A percentile compares a stretch with the other conserved stretches of the same genome.
Conservation (phyloP, 2,888 invertebrate species). For the Stramonita haemastoma region DNA sequence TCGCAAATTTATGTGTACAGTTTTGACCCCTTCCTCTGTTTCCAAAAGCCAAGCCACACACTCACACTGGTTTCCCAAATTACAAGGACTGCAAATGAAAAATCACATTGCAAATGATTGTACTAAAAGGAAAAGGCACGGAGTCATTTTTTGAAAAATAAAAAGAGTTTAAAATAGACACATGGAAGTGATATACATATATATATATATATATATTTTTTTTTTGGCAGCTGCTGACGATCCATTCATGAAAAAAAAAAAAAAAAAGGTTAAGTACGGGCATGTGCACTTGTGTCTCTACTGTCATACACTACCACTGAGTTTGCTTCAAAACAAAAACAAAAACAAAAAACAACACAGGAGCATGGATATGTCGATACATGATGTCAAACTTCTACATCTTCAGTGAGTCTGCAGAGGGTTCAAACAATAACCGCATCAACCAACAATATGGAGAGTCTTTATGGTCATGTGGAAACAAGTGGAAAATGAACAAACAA, state of each 20-base stretch:
- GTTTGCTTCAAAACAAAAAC: too few species aligned
- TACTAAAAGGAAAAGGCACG: background rate
- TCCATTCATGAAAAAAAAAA: background rate
- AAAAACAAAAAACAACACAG: too few species aligned
- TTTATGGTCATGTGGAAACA: background rate
- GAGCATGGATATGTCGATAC: background rate
- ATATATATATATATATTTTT: too few species aligned
- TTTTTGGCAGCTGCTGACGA: conserved; percentile 4
- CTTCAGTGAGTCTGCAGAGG: background rate
- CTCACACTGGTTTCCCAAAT: background rate
- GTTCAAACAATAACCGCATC: background rate
- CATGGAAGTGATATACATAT: background rate
- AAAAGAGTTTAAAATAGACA: too few species aligned
- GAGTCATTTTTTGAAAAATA: background rate
- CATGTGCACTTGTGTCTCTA: background rate
- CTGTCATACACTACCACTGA: too few species aligned
- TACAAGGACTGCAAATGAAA: background rate
- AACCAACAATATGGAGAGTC: background rate
- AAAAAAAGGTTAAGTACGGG: background rate
- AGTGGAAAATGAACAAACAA: background rate
- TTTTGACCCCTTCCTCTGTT: too few species aligned
- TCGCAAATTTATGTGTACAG: too few species aligned
- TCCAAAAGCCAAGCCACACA: background rate
- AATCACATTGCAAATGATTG: conserved; percentile 17
- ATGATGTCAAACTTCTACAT: background rate